These are phyloP conservation scores for Apamea epomidion DNA, from an alignment of 2,888 invertebrate genomes.

Conservation along the genomic window DNA sequence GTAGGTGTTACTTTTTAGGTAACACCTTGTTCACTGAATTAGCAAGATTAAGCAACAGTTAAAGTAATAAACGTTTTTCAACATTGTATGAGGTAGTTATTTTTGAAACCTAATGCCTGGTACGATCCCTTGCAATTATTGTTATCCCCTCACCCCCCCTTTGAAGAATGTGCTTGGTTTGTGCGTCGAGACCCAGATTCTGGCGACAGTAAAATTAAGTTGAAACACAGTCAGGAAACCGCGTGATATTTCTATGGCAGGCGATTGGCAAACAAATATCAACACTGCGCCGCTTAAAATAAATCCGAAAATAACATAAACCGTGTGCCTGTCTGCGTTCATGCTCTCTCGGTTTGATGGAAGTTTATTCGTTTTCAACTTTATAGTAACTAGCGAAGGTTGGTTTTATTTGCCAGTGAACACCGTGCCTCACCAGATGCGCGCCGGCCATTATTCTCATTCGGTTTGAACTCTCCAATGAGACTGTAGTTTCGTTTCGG, in stretches of 20 bases:
- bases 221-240: too few species aligned
- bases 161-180: background rate
- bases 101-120: background rate
- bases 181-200: too few species aligned
- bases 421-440: background rate
- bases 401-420: background rate
- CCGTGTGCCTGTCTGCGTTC: background rate
- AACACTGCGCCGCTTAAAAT: background rate
- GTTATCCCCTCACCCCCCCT: background rate
- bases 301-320: background rate
- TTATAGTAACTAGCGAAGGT: background rate
- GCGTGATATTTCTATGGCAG: too few species aligned
- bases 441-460: background rate
- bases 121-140: background rate
- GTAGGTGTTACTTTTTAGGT: slow-evolving; percentile 56
- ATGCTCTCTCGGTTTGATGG: background rate
- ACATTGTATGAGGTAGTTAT: background rate
- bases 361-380: background rate
- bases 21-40: slow-evolving; percentile 9
- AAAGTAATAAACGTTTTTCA: slow-evolving; percentile 20
- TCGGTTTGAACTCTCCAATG: background rate
- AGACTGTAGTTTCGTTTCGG: background rate
- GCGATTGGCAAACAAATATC: background rate
- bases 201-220: too few species aligned
- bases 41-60: background rate